Base-by-base conservation (phyloP, 2,797 vertebrate genomes). In the Menidia menidia region DNA sequence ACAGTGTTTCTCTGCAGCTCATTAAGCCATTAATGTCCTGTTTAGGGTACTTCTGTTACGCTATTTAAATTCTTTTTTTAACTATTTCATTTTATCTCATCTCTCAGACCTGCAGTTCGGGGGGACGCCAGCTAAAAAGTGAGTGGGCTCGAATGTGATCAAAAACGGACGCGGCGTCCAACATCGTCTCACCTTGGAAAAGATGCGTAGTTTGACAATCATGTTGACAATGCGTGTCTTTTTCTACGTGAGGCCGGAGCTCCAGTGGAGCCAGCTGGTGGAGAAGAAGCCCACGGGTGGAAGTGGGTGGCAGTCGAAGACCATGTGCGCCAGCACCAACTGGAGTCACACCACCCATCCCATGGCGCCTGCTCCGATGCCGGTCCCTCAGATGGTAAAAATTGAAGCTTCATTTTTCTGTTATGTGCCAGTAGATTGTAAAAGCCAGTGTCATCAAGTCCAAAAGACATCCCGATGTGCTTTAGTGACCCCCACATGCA, bases 21-120 rank as follows among this genome's bases (percentile, higher is more conserved):
- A 57, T 66, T 43, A 1, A 1, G 4, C 41, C 32, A 4, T 53
- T 32, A 6, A 42, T 13, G 59, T 30, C 50, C 4, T 60, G 67
- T 1, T 18, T 45, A 18, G 31, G 50, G 35, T 48, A 16, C 33
- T 67, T 53, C 25, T 42, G 75, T 60, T 60, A 10, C 54, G 13
- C 55, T 84, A 63, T 45, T n/a, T n/a, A n/a, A n/a, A n/a, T n/a
- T n/a, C n/a, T n/a, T n/a, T n/a, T 70, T 31, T 48, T 51, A 39
- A 39, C 25, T 25, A 25, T 25, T 25, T 25, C 61, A 52, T 62
- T 57, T 50, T 64, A 63, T 59, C 25, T 1, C 31, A 41, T 68
- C 68, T 81, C 33, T 85, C 85, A 98, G 97, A 96, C 90, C 92
- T 96, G 88, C 95, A 96, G 87, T 96, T 97, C 91, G 96, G 95